A percentile compares a stretch with the other conserved stretches of the same genome.
Conservation (phyloP, 2,888 invertebrate genomes). For the Ochlodes sylvanus region DNA sequence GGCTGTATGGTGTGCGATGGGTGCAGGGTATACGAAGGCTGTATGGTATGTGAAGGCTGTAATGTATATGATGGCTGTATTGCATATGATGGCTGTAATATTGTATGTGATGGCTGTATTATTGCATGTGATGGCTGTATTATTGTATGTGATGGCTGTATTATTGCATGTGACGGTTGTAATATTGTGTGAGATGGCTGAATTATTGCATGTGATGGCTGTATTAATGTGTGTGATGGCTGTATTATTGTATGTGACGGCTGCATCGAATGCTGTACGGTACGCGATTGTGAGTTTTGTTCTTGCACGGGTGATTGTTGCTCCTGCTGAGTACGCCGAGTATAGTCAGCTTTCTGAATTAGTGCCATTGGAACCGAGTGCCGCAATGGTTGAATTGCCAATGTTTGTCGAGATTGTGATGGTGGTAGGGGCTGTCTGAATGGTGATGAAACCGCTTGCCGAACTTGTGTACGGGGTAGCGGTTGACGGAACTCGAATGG, state of each 20-base stretch:
- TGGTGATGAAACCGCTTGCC: conserved; percentile 17
- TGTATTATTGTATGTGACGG: not conserved
- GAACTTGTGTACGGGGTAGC: not conserved
- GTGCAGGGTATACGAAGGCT: too few species aligned
- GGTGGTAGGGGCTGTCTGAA: conserved; percentile 22
- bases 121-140: too few species aligned
- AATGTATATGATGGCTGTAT: too few species aligned
- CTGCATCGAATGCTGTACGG: not conserved
- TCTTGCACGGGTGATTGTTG: not conserved
- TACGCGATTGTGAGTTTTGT: not conserved
- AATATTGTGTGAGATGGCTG: not conserved
- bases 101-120: too few species aligned
- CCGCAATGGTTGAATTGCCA: conserved; percentile 13
- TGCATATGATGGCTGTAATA: too few species aligned
- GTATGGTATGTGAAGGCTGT: too few species aligned
- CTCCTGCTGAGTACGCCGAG: not conserved
- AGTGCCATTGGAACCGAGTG: conserved; percentile 37
- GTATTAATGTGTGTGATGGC: not conserved
- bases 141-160: too few species aligned
- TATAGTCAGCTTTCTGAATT: conserved; percentile 32
- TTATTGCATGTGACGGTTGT: too few species aligned
- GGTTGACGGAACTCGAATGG: conserved; percentile 10
- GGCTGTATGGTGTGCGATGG: too few species aligned
- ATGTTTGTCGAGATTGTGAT: conserved; percentile 7
- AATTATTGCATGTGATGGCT: not conserved